Percentiles rank a stretch among this genome's conserved stretches.
Evolutionary conservation across 2,888 invertebrate species (phyloP).

Genomic region (Gerris lacustris): DNA sequence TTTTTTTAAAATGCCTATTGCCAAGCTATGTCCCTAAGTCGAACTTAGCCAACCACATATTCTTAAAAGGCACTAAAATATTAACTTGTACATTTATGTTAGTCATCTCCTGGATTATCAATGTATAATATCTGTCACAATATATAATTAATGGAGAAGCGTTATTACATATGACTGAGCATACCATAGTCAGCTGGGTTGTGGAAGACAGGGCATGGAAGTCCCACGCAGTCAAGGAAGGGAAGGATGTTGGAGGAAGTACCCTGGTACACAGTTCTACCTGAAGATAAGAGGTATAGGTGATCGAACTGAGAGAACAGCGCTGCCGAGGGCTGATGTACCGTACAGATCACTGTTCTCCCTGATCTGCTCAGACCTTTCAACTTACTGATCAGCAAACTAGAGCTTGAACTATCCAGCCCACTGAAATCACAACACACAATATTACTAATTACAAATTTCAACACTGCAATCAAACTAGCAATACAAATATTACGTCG

Average conservation of each 20-base stretch:
- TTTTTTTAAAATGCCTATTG: too few species aligned
- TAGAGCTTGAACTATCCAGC: slow-evolving; percentile 44
- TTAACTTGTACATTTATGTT: too few species aligned
- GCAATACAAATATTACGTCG: too few species aligned
- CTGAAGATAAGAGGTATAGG: slow-evolving; percentile 46
- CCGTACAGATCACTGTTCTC: slow-evolving; percentile 46
- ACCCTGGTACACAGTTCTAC: slow-evolving; percentile 46
- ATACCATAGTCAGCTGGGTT: slow-evolving; percentile 50
- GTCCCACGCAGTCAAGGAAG: slow-evolving; percentile 41
- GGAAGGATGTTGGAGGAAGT: slow-evolving; percentile 41
- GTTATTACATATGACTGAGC: slow-evolving; percentile 22
- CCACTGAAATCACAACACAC: slow-evolving; percentile 40
- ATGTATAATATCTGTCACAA: too few species aligned
- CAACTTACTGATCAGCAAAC: slow-evolving; percentile 42
- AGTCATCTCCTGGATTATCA: slow-evolving; percentile 32
- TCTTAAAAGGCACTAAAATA: too few species aligned
- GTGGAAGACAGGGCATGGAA: slow-evolving; percentile 47
- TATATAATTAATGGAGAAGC: background rate
- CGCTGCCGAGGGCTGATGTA: slow-evolving; percentile 48
- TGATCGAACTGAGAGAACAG: slow-evolving; percentile 47
- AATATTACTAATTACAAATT: too few species aligned
- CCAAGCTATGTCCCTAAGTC: too few species aligned
- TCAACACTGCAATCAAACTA: too few species aligned
- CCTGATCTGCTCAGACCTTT: slow-evolving; percentile 43
- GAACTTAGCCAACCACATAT: too few species aligned